Percentiles rank a stretch among this genome's conserved stretches.
Conservation (phyloP, 2,113 vertebrate species). For the Porphyrio hochstetteri region DNA sequence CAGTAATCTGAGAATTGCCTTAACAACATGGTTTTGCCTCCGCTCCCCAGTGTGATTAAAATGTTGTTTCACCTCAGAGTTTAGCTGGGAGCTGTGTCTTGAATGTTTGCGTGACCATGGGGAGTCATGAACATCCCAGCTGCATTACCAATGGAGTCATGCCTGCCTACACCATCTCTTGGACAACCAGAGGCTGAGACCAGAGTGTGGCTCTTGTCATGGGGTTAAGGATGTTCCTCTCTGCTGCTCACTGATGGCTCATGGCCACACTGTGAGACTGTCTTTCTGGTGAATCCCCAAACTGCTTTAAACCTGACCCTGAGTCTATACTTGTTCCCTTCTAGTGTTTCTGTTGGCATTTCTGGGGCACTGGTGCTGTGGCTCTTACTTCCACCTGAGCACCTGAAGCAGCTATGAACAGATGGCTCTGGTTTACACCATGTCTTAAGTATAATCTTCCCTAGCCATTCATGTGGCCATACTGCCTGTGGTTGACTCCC, state of each 20-base stretch:
- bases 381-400: neutral
- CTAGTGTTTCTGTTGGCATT: neutral
- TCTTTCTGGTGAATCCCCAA: neutral
- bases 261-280: neutral
- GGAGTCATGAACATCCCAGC: neutral
- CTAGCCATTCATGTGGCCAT: neutral
- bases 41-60: neutral
- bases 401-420: neutral
- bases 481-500: neutral
- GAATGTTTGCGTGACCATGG: neutral
- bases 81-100: neutral
- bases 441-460: neutral
- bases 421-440: neutral
- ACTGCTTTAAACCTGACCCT: neutral
- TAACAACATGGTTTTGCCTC: neutral
- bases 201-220: neutral
- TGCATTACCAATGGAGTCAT: neutral
- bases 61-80: neutral
- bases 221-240: neutral
- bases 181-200: neutral
- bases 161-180: neutral
- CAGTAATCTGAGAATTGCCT: neutral
- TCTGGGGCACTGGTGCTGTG: fast-evolving
- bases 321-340: fast-evolving
- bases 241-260: neutral